Evolutionary conservation across 2,888 invertebrate genomes (phyloP).

Genomic region (Noctua fimbriata): DNA sequence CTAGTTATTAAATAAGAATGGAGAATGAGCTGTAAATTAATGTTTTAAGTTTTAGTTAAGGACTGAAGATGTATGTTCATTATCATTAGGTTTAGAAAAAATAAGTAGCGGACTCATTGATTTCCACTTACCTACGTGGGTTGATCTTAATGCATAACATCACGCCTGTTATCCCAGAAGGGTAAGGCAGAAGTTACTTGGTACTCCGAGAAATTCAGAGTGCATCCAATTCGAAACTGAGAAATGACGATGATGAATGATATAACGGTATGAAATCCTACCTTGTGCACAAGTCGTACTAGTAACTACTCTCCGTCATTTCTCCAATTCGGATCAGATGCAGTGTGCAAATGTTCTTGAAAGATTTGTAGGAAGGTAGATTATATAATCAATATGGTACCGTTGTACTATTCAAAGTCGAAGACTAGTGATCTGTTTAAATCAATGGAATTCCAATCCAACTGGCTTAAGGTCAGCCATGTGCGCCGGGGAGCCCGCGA

Average conservation of each 20-base stretch:
- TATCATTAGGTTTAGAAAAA: not conserved
- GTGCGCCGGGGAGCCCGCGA: too few species aligned
- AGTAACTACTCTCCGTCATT: too few species aligned
- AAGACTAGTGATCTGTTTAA: not conserved
- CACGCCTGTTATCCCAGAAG: not conserved
- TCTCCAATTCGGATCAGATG: not conserved
- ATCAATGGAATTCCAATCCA: not conserved
- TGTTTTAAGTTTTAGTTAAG: not conserved
- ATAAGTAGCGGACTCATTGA: not conserved
- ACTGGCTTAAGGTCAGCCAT: too few species aligned
- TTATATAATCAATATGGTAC: not conserved
- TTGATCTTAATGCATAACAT: not conserved
- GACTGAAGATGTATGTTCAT: not conserved
- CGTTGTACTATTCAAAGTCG: not conserved
- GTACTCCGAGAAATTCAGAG: not conserved
- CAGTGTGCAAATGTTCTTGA: not conserved
- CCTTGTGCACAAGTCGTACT: not conserved
- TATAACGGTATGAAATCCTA: not conserved
- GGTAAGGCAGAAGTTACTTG: not conserved
- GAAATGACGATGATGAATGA: not conserved
- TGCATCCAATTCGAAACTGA: not conserved
- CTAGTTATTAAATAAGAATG: slow-evolving; percentile 43
- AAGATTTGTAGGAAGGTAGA: not conserved
- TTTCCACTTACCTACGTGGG: not conserved
- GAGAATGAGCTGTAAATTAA: not conserved